Evolutionary conservation across 1,140 invertebrate species (phyloP), one percentile per base, ranked within the genome.

Genomic region (Potamilus streckersoni): DNA sequence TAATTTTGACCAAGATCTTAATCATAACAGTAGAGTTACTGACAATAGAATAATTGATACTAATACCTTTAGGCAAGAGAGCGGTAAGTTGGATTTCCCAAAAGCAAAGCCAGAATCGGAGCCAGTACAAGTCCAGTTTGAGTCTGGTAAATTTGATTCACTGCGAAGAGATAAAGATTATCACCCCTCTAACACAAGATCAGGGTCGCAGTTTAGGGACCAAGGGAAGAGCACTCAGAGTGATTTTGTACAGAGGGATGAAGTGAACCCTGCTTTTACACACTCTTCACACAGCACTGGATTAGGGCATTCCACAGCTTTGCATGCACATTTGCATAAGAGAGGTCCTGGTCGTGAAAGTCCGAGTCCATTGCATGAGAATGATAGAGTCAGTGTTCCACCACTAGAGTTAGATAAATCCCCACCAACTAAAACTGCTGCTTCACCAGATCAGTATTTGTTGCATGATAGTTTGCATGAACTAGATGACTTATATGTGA

Each of bases 351-450:
- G 12, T 16, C 61, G 60, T 67, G 59, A 63, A 67, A 66, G 63
- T 16, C 19, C 17, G 19, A 62, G 58, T 69, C 55, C 59, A 69
- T 15, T 31, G 31, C 16, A 68, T 74, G 64, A 77, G 62, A 71
- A 63, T 58, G 57, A 66, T 57, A 60, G 60, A 65, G 56, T 72
- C 57, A 49, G 63, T 77, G 70, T 77, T 57, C 75, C 75, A 67
- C 75, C 75, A 27, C 69, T 77, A 77, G 75, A 77, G 58, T 77
- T 77, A 67, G 68, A 71, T 63, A 61, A 70, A 23, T 16, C 73
- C n/a, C 14, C 20, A 23, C 58, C 56, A 56, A 27, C 62, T 27
- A 59, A 61, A 62, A 31, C 31, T 15, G 2, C 49, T 62, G 31
- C 13, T 72, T 31, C 38, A 57, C n/a, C 16, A 59, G 31, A 66